Conservation (phyloP, 23 tunicate species). For the Trididemnum nubilum region DNA sequence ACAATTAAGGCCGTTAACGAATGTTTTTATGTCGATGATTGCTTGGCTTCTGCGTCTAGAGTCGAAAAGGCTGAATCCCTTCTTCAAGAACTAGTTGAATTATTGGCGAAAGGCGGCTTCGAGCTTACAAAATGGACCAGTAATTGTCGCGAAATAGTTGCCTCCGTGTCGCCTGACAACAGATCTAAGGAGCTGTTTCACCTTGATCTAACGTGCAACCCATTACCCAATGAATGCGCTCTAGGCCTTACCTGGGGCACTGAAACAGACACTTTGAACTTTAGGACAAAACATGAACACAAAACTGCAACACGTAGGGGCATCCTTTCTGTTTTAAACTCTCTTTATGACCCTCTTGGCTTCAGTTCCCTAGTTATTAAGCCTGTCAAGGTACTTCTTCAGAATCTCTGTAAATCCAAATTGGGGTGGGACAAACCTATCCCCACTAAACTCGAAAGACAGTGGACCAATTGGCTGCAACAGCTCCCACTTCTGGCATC, state of each 20-base stretch:
- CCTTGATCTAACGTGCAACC: background rate
- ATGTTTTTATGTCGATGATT: constrained; percentile 65
- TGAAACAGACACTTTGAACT: constrained; percentile 44
- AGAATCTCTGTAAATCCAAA: constrained; percentile 24
- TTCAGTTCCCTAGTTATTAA: constrained; percentile 46
- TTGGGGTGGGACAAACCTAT: constrained; percentile 47
- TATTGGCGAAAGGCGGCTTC: constrained; percentile 44
- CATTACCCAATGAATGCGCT: constrained; percentile 40
- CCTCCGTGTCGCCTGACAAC: constrained; percentile 32
- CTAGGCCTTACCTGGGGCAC: constrained; percentile 55
- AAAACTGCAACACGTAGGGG: constrained; percentile 17
- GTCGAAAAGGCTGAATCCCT: constrained; percentile 21
- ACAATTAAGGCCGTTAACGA: constrained; percentile 30
- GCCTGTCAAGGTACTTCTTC: constrained; percentile 44
- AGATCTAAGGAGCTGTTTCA: constrained; percentile 21
- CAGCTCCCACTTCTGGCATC: constrained; percentile 10
- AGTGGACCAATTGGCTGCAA: constrained; percentile 17
- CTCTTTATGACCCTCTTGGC: constrained; percentile 47
- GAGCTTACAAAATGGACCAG: constrained; percentile 40
- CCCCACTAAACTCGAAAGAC: background rate
- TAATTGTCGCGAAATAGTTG: constrained; percentile 36
- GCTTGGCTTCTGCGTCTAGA: constrained; percentile 28
- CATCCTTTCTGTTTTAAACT: constrained; percentile 35
- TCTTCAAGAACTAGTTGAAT: constrained; percentile 2
- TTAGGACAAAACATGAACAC: background rate